Evolutionary conservation across 1,140 invertebrate genomes (phyloP).

Genomic region (Drosophila guanche): DNA sequence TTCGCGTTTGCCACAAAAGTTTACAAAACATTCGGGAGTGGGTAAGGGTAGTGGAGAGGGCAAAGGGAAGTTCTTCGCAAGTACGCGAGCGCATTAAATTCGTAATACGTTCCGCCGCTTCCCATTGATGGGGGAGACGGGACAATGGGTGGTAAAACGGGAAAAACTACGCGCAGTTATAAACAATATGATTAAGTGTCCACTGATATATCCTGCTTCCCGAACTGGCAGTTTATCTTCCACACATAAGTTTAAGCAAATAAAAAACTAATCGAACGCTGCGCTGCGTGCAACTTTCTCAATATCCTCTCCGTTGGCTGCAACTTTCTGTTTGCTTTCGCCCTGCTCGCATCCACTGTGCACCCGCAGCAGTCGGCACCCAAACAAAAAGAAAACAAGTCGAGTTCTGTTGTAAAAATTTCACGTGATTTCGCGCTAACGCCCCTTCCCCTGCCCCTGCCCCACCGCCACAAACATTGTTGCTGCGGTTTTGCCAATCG

Average conservation of each 20-base stretch:
- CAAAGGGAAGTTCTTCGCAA: conserved; percentile 57
- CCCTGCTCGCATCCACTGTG: conserved; percentile 43
- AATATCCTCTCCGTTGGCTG: not conserved
- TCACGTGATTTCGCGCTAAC: conserved; percentile 75
- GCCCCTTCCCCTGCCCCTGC: conserved; percentile 1
- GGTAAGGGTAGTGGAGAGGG: not conserved
- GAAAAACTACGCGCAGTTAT: not conserved
- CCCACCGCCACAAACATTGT: conserved; percentile 47
- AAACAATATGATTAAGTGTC: conserved; percentile 11
- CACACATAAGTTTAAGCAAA: too few species aligned
- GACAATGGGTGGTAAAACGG: conserved; percentile 49
- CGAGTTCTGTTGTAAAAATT: conserved; percentile 70
- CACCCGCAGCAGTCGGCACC: not conserved
- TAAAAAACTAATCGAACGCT: too few species aligned
- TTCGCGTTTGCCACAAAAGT: conserved; percentile 68
- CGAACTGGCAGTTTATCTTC: too few species aligned
- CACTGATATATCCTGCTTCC: too few species aligned
- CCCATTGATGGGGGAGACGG: conserved; percentile 31
- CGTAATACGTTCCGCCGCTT: conserved; percentile 78
- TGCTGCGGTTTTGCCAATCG: conserved; percentile 46
- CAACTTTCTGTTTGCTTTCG: not conserved
- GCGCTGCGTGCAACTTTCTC: too few species aligned
- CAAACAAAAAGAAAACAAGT: conserved; percentile 50
- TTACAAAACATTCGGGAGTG: conserved; percentile 56
- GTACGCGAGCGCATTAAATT: conserved; percentile 77